Base-by-base conservation (phyloP, 2,888 invertebrate genomes). In the Epinotia demarniana region DNA sequence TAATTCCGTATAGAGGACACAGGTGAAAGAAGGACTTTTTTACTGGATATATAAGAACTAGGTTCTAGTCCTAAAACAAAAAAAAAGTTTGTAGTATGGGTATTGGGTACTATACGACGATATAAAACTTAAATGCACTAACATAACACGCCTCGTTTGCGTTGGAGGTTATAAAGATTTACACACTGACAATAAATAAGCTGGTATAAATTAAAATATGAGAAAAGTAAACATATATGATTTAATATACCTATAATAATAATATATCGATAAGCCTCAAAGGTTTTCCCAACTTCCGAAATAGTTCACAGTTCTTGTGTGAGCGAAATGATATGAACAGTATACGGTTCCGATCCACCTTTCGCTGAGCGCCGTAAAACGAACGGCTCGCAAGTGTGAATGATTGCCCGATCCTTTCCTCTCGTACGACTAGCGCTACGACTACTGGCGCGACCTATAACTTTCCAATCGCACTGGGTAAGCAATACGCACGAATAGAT, bases 401-500 rank as follows among this genome's bases (percentile, higher is more conserved):
- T 83, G 84, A 85, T 84, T 79, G 82, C 79, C 81, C 71, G 78
- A 81, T 80, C 81, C 80, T 81, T 79, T 82, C 80, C 77, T 80
- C 75, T 77, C 77, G 78, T 79, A 79, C 79, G 80, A 79, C 80
- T 79, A 74, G 68, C 71, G 58, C 68, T 73, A 66, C 82, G 82
- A 83, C 80, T 78, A 83, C 80, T 78, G 81, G 79, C 81, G 79
- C 84, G 88, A 89, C 88, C 87, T 87, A 90, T 84, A 83, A 86
- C 80, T 86, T 85, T 82, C 81, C 81, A 83, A 85, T 86, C 84
- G 83, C 80, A 81, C 82, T 81, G 81, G 75, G 82, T 79, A 85
- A 83, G 82, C 84, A 84, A 85, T 87, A 84, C 83, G 84, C 83
- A 85, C 84, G 84, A 86, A 88, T 87, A 83, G 87, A 90, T 89